Base-by-base conservation (phyloP, 2,888 invertebrate species). In the Thelaira solivaga region DNA sequence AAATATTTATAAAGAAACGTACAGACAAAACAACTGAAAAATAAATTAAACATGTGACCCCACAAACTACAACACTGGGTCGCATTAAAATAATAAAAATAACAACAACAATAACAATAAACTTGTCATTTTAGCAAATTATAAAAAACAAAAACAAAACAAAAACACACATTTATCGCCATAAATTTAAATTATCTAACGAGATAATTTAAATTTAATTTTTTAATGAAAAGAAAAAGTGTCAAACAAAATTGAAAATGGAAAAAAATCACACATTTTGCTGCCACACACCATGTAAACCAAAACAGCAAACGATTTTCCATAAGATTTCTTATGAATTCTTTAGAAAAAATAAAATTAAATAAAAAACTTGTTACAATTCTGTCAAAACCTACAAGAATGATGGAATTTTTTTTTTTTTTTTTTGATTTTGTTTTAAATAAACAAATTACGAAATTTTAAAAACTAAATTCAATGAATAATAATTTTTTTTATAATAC, bases 231-330 rank as follows among this genome's bases (percentile, higher is more conserved):
- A 1, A 41, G 41, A 73, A 68, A 73, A 77, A 72, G 65, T 53
- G 62, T 67, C 55, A 47, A 45, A 22, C 34, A 36, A 43, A 49
- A 59, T 24, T 43, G 36, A 51, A 53, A 43, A 39, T 26, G 26
- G 26, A 64, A 64, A 49, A 13, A 67, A 57, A 16, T 39, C 24
- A 1, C 8, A 18, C 2, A 18, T 24, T 43, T n/a, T n/a, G n/a
- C n/a, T 34, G 49, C 77, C 77, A 73, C 77, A 73, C 67, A 73
- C 41, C 43, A 45, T 68, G 73, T 22, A 45, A n/a, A 68, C 47
- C 36, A 20, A 34, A 43, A 57, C 11, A 7, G 13, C 16, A 41
- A n/a, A n/a, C n/a, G 13, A 64, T 36, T 43, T 71, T 62, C 26
- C 7, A 29, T 24, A 3, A 57, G 31, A 57, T 73, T 45, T 43